Conservation (phyloP, 2,888 invertebrate species). For the Priocnemis perturbator region DNA sequence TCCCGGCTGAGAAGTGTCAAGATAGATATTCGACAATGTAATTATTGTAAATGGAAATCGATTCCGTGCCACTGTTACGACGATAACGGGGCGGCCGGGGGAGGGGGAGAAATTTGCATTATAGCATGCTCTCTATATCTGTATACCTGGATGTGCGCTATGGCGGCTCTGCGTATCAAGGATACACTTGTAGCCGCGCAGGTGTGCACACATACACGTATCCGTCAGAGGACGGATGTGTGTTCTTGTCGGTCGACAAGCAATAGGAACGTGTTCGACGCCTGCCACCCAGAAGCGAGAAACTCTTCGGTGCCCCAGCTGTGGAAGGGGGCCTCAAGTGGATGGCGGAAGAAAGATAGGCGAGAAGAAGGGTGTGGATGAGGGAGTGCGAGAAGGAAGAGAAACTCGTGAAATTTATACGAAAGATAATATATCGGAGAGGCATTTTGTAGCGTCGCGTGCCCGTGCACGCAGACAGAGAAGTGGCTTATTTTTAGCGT, state of each 20-base stretch:
- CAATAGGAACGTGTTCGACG: slow-evolving; percentile 19
- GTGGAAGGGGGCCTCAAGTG: neutral
- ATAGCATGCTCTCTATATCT: slow-evolving; percentile 16
- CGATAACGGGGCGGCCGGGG: slow-evolving; percentile 9
- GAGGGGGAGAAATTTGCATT: slow-evolving; percentile 25
- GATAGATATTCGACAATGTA: slow-evolving; percentile 7
- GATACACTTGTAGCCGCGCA: no score
- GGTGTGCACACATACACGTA: no score
- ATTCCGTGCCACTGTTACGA: slow-evolving; percentile 8
- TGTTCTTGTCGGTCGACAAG: slow-evolving; percentile 11
- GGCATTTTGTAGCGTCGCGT: slow-evolving; percentile 40
- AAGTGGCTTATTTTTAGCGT: slow-evolving; percentile 63
- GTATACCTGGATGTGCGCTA: neutral
- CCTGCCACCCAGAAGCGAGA: neutral
- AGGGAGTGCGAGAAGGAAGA: slow-evolving; percentile 2
- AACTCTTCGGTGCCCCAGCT: neutral
- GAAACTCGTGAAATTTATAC: slow-evolving; percentile 55
- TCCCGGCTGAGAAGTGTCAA: slow-evolving; percentile 1
- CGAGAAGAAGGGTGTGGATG: slow-evolving; percentile 11
- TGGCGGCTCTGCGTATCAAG: no score
- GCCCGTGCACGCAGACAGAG: slow-evolving; percentile 41
- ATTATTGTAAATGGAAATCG: slow-evolving; percentile 9
- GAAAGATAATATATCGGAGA: slow-evolving; percentile 57
- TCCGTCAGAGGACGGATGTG: no score
- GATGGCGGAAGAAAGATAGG: slow-evolving; percentile 6